Conservation (phyloP, 2,797 vertebrate species). For the Fratercula arctica region DNA sequence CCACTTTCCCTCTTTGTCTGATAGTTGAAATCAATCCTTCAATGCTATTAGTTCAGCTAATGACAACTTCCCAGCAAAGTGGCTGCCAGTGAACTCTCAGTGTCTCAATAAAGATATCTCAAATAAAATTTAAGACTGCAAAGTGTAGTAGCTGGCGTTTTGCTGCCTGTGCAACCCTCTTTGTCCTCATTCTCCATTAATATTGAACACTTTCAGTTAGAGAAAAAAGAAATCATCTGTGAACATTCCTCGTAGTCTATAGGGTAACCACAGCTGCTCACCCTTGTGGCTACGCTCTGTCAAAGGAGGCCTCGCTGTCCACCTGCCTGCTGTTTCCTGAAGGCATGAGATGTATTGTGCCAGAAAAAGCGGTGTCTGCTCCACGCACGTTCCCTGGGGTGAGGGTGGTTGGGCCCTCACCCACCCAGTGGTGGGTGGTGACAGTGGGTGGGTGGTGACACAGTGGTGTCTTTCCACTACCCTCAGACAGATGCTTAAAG, state of each 20-base stretch:
- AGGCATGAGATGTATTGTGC: not conserved
- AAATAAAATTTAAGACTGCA: not conserved
- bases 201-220: not conserved
- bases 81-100: not conserved
- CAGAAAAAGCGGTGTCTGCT: not conserved
- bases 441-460: no score
- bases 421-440: no score
- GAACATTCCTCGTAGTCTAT: not conserved
- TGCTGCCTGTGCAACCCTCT: not conserved
- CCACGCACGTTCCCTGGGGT: not conserved
- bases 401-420: not conserved
- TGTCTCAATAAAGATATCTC: not conserved
- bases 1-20: not conserved
- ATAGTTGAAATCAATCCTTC: not conserved
- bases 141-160: not conserved
- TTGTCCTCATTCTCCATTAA: not conserved
- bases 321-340: not conserved
- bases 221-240: not conserved
- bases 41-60: not conserved
- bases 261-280: not conserved
- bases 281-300: not conserved
- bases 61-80: not conserved
- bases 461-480: not conserved
- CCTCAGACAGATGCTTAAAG: not conserved
- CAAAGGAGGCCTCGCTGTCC: not conserved